A percentile compares a stretch with the other conserved stretches of the same genome.
phyloP scores from a whole-genome alignment of 2,113 vertebrate genomes.

The Mastomys coucha region DNA sequence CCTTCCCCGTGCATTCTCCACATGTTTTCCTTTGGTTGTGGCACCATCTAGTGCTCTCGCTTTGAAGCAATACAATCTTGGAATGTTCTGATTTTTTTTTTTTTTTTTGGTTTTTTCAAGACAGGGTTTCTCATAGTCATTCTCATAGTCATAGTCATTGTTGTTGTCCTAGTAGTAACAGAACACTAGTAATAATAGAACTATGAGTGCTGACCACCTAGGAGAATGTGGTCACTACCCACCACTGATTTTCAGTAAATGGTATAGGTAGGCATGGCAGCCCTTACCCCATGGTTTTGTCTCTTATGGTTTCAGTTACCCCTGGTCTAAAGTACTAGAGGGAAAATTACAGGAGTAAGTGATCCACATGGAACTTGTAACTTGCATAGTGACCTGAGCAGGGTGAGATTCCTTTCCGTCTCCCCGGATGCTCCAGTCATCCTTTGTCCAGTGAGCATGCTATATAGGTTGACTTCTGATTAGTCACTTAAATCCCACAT shows the following conservation, averaged over 20 bases:
- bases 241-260: neutral
- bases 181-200: neutral
- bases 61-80: neutral
- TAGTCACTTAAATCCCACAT: neutral
- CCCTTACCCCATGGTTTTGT: neutral
- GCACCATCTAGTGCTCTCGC: constrained; percentile 77
- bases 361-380: neutral
- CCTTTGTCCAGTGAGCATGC: neutral
- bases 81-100: neutral
- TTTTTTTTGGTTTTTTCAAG: no score
- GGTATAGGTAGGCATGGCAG: neutral
- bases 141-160: no score
- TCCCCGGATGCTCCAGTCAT: neutral
- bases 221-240: neutral
- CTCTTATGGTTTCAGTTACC: neutral
- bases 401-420: no score
- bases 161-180: neutral
- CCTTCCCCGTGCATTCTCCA: neutral
- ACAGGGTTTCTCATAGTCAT: no score
- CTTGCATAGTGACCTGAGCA: no score
- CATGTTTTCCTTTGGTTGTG: constrained; percentile 57
- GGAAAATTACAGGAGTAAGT: neutral
- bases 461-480: neutral
- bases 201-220: neutral
- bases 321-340: neutral